phyloP scores from a whole-genome alignment of 1,140 invertebrate genomes.

The Ceratitis capitata region DNA sequence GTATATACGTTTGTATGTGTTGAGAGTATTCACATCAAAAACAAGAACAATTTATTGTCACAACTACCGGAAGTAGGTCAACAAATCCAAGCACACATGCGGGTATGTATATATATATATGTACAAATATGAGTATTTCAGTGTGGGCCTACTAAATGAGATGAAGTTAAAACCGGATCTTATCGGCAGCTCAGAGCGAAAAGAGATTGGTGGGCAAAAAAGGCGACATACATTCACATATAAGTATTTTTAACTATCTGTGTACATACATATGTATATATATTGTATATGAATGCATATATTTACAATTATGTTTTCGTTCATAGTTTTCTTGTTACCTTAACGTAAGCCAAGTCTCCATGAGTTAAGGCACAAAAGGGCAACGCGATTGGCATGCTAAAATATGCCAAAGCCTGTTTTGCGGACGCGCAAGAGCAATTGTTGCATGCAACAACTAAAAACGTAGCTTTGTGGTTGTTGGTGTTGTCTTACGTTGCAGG shows the following conservation, averaged over 20 bases:
- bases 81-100: not conserved
- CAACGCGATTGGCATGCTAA: not conserved
- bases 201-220: not conserved
- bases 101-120: not conserved
- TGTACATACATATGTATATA: too few relatives aligned
- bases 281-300: too few relatives aligned
- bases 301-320: not conserved
- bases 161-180: conserved; percentile 20
- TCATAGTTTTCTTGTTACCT: not conserved
- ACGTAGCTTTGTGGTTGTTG: not conserved
- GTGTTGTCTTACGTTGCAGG: not conserved
- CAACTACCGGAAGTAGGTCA: conserved; percentile 38
- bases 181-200: not conserved
- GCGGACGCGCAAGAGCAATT: not conserved
- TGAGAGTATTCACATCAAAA: not conserved
- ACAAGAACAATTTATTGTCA: not conserved
- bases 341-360: not conserved
- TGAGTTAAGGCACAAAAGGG: not conserved
- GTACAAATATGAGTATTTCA: not conserved
- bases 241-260: not conserved
- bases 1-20: not conserved
- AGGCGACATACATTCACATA: not conserved
- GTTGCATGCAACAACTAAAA: conserved; percentile 13
- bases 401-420: not conserved
- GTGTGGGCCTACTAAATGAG: not conserved